Evolutionary conservation across 2,113 vertebrate genomes (phyloP), one percentile per base, ranked within the genome.

Genomic region (Syrmaticus mikado): DNA sequence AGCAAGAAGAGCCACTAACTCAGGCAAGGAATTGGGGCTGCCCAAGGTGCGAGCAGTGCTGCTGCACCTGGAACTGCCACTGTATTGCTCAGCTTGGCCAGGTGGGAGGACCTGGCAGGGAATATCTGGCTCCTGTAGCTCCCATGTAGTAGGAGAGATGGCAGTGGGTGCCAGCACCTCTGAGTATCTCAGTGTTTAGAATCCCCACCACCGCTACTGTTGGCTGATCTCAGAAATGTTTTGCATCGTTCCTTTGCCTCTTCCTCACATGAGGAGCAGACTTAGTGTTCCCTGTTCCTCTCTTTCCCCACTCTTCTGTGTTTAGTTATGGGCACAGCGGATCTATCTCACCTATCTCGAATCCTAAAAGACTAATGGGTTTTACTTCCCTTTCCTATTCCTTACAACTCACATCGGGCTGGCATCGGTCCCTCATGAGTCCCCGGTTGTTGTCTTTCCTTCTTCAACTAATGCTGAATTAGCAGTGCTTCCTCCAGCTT

Each of bases 381-480:
- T 74, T 22, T 81, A 11, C 46, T 6, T 5, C 14, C 5, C 46
- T 80, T 92, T 84, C 6, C 3, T 34, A 32, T 17, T 57, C 90
- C 62, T 58, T 76, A 66, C 4, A 58, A 8, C 52, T 77, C 64
- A 48, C 27, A 11, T 8, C 18, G 34, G n/a, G 43, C 57, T 84
- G 70, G 17, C 46, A 28, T 38, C 0, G 1, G 53, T 70, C 24
- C 4, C 40, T 13, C 2, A 5, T 27, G 45, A 76, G 27, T 34
- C 36, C 72, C 65, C 80, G 70, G 41, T 84, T 62, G 48, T 72
- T 91, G 87, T 65, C 14, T n/a, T 91, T 82, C 84, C 76, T 73
- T 75, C 57, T 81, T 66, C 84, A 93, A n/a, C 50, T 60, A 41
- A 20, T 65, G 11, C 20, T 50, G 71, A 72, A 76, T 71, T 1